phyloP scores from a whole-genome alignment of 2,113 vertebrate species.

The Myotis brandtii region DNA sequence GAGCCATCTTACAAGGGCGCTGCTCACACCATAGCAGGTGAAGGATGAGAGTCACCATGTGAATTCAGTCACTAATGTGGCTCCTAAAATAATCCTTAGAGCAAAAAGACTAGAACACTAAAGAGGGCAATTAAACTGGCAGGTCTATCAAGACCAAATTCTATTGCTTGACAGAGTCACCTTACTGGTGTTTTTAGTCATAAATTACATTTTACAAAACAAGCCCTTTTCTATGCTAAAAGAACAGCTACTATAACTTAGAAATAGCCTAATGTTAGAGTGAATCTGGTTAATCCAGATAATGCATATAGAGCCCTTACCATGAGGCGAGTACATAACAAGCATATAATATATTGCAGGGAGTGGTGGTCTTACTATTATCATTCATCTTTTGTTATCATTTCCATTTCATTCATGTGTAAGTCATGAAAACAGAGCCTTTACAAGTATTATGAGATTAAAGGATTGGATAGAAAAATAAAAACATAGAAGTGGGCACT shows the following conservation, averaged over 20 bases:
- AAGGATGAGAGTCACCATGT: neutral
- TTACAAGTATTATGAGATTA: neutral
- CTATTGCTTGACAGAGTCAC: neutral
- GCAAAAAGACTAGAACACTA: neutral
- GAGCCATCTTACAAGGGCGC: conserved; percentile 42
- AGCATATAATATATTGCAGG: neutral
- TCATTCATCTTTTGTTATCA: neutral
- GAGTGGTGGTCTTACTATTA: neutral
- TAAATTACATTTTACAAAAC: neutral
- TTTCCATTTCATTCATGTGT: neutral
- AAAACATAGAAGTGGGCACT: neutral
- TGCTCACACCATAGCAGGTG: conserved; percentile 60
- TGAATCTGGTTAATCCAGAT: neutral
- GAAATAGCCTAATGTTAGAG: neutral
- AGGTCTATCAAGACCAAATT: neutral
- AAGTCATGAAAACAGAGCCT: neutral
- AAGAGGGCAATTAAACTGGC: neutral
- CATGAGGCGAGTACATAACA: neutral
- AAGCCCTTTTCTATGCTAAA: neutral
- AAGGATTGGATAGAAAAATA: neutral
- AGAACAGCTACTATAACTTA: neutral
- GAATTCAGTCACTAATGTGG: conserved; percentile 60
- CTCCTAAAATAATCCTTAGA: neutral
- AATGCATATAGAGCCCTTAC: neutral
- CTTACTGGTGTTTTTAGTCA: neutral